phyloP scores from a whole-genome alignment of 2,888 invertebrate species.

The Sepiola atlantica region DNA sequence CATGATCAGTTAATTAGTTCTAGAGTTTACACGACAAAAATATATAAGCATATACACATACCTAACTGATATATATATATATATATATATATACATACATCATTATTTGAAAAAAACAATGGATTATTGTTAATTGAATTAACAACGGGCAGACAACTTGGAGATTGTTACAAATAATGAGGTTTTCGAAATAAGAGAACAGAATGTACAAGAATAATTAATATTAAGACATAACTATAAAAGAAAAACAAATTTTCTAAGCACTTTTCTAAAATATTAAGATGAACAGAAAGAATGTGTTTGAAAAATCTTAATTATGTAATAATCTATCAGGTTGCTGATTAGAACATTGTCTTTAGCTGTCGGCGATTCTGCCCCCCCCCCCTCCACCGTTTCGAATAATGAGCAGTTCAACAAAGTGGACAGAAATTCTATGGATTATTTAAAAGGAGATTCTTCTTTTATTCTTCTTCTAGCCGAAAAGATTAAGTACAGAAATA shows the following conservation, averaged over 20 bases:
- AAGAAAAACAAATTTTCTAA: not conserved
- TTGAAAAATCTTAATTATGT: not conserved
- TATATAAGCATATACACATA: too few species aligned
- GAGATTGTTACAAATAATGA: not conserved
- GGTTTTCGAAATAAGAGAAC: not conserved
- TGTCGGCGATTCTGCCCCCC: not conserved
- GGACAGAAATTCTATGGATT: not conserved
- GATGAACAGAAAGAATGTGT: not conserved
- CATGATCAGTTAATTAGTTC: too few species aligned
- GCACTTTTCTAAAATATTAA: not conserved
- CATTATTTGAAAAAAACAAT: not conserved
- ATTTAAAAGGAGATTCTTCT: not conserved
- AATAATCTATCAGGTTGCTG: not conserved
- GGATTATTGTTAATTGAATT: not conserved
- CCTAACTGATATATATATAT: too few species aligned
- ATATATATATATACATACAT: too few species aligned
- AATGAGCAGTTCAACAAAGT: not conserved
- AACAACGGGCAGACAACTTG: not conserved
- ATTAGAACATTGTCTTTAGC: not conserved
- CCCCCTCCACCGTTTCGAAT: too few species aligned
- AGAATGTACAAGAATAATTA: not conserved
- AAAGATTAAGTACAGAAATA: not conserved
- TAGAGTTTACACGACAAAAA: too few species aligned
- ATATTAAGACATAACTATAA: not conserved
- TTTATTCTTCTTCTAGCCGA: not conserved